Percentiles rank a stretch among this genome's conserved stretches.
Evolutionary conservation across 2,797 vertebrate species (phyloP).

Genomic region (Lemur catta): DNA sequence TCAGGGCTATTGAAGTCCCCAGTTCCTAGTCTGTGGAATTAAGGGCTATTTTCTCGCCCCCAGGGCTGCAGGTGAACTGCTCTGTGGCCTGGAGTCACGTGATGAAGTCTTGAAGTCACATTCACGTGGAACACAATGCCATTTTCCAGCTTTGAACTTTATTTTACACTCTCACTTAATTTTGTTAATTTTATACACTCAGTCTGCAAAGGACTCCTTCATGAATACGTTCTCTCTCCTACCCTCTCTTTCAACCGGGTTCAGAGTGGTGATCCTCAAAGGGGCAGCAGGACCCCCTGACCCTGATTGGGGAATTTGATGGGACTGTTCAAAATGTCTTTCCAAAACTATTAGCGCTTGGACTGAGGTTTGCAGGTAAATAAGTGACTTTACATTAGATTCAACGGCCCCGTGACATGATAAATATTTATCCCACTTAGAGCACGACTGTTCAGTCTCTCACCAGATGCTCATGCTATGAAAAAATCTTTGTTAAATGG

Average conservation of each 20-base stretch:
- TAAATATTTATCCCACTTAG: no score
- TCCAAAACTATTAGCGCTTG: not conserved
- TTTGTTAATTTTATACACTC: not conserved
- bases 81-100: not conserved
- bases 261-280: not conserved
- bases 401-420: no score
- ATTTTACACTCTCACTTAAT: not conserved
- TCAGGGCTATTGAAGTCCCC: not conserved
- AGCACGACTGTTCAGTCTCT: not conserved
- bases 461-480: fast-evolving
- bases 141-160: not conserved
- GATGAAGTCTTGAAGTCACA: fast-evolving
- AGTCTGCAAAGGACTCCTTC: no score
- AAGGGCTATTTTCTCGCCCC: not conserved
- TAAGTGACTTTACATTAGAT: not conserved
- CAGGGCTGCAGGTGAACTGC: fast-evolving
- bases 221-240: not conserved
- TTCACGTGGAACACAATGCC: not conserved
- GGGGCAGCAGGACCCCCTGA: not conserved
- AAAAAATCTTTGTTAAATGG: not conserved
- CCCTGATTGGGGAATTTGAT: not conserved
- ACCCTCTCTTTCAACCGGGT: not conserved
- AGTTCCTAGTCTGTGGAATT: not conserved
- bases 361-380: no score
- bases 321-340: no score